These are phyloP conservation scores for Acanthisitta chloris DNA, from an alignment of 2,113 vertebrate species.

Conservation along the genomic window DNA sequence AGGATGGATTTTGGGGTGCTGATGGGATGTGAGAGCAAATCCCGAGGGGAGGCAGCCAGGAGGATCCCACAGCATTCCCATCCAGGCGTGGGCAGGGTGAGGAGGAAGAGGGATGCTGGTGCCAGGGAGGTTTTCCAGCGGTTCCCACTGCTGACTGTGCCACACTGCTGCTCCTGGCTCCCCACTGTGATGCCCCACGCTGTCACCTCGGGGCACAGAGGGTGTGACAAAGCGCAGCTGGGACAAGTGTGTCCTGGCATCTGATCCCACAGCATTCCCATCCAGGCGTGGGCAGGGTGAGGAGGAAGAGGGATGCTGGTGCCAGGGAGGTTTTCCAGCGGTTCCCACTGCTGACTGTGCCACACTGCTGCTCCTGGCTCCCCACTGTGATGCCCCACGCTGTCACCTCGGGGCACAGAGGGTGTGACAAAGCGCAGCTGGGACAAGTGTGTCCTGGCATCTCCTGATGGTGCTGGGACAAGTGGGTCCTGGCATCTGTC, in stretches of 20 bases:
- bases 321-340: accelerated
- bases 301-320: not conserved
- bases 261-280: accelerated
- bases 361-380: not conserved
- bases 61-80: accelerated
- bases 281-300: not conserved
- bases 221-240: not conserved
- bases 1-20: not conserved
- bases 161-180: not conserved
- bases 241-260: too few species aligned
- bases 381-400: accelerated
- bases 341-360: not conserved
- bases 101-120: not conserved
- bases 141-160: not conserved
- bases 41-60: not conserved
- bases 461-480: too few species aligned
- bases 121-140: accelerated
- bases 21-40: not conserved
- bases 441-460: not conserved
- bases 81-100: not conserved
- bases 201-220: accelerated
- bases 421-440: not conserved
- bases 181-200: accelerated
- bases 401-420: accelerated
- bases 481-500: not conserved